Evolutionary conservation across 2,113 vertebrate species (phyloP), one percentile per base, ranked within the genome.

Genomic region (Tachysurus fulvidraco): DNA sequence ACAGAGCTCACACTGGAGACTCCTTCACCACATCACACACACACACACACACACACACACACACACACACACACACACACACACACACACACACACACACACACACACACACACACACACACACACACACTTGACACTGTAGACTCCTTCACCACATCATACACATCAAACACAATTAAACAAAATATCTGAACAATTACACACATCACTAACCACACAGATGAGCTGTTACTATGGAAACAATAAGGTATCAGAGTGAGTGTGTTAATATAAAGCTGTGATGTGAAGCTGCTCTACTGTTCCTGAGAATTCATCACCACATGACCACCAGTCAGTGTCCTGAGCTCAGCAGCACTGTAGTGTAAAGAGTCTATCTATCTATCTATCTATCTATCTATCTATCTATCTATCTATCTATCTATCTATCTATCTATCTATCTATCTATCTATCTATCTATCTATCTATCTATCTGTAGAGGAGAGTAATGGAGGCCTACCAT

Each of bases 401-500:
- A 16, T 77, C 25, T 78, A 9, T 78, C 50, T 77, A 6, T 28
- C 46, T 77, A 16, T 77, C 74, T 77, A 16, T 77, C 74, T 54
- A 67, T 50, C 11, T 74, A 46, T 73, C 36, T 73, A 23, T 73
- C 36, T 73, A 23, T 44, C 41, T 46, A 74, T 52, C 74, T 76
- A 25, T 76, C 11, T 76, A 7, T 76, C 23, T 74, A 6, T 28
- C 46, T 77, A 7, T 77, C 74, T 52, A 8, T 77, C 74, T 52
- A 17, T 78, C 73, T 54, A 9, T 54, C 25, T 78, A 4, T 78
- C 25, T 55, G 16, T 55, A 9, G n/a, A 57, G 52, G 54, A 79
- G 54, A 36, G 80, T 36, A 77, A 28, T 12, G 36, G 13, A 46
- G 67, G n/a, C 91, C 89, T 92, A 93, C 92, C 92, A 93, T 93